phyloP scores from a whole-genome alignment of 2,113 vertebrate species.

The Physeter macrocephalus region DNA sequence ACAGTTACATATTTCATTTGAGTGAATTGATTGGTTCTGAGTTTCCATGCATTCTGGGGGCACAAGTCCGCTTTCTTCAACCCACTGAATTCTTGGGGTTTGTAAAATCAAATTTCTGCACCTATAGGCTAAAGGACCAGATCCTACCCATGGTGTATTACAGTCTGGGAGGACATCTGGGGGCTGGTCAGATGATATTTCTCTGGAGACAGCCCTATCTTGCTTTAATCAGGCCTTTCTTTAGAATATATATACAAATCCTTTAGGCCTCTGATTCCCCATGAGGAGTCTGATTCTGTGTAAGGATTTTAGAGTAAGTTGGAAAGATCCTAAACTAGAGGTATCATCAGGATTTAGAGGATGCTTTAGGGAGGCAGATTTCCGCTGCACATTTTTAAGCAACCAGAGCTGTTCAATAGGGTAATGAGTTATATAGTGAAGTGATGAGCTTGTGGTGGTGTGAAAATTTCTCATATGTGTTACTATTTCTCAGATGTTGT shows the following conservation, averaged over 20 bases:
- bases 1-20: background rate
- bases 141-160: background rate
- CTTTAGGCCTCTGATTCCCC: background rate
- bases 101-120: background rate
- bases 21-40: background rate
- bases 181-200: background rate
- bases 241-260: background rate
- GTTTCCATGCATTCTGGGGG: background rate
- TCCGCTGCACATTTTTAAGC: background rate
- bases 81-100: background rate
- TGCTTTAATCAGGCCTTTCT: background rate
- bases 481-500: background rate
- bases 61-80: background rate
- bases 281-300: background rate
- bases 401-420: background rate
- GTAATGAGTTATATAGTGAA: background rate
- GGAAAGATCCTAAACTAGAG: background rate
- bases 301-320: background rate
- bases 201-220: background rate
- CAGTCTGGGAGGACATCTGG: background rate
- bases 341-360: background rate
- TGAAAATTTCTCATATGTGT: background rate
- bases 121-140: background rate
- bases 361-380: background rate
- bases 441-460: background rate